These are phyloP conservation scores for Entomyzon cyanotis DNA, from an alignment of 2,113 vertebrate genomes.

Conservation along the genomic window DNA sequence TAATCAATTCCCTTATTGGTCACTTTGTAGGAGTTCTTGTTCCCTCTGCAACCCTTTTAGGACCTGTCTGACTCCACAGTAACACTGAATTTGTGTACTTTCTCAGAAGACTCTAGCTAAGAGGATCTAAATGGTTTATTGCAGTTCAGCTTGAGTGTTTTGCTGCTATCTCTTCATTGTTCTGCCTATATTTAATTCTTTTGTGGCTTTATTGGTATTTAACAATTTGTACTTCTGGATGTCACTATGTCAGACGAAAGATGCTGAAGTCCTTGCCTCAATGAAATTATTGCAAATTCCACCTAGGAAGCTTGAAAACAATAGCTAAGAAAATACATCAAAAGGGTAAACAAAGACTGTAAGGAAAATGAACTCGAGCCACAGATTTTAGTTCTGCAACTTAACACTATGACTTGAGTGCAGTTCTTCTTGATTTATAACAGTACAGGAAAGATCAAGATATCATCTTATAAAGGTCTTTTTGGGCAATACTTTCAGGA, in stretches of 20 bases:
- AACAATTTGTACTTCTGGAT: neutral
- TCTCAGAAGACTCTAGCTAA: neutral
- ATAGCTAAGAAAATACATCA: neutral
- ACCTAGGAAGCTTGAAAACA: neutral
- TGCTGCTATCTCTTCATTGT: neutral
- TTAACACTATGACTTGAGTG: neutral
- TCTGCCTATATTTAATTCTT: neutral
- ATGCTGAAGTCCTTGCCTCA: neutral
- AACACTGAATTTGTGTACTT: neutral
- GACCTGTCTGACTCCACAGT: neutral
- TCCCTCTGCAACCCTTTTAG: neutral
- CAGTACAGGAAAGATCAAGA: neutral
- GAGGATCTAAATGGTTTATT: neutral
- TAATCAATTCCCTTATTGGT: neutral
- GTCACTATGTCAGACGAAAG: neutral
- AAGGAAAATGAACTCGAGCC: neutral
- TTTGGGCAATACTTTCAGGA: neutral
- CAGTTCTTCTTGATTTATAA: neutral
- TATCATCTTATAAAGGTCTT: neutral
- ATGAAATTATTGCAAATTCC: neutral
- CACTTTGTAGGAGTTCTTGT: neutral
- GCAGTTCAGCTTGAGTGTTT: neutral
- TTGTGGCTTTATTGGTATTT: neutral
- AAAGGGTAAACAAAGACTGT: neutral
- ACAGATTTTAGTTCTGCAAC: neutral